Evolutionary conservation across 2,113 vertebrate species (phyloP), one percentile per base, ranked within the genome.

Genomic region (Myxocyprinus asiaticus): DNA sequence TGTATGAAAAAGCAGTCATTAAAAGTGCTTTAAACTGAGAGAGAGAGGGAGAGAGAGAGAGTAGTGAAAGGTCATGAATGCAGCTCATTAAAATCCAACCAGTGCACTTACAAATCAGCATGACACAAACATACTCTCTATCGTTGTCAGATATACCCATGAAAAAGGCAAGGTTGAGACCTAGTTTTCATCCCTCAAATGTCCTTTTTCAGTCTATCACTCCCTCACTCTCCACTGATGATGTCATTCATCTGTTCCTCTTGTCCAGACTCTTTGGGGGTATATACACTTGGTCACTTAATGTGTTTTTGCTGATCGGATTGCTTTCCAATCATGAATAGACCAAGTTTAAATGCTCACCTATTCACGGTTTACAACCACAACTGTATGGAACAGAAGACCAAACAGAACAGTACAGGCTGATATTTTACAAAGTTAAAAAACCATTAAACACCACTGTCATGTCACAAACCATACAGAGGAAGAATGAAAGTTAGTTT

Each of bases 81-180:
- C 90, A 90, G 89, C 92, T 93, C 90, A 92, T 93, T 93, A 93
- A 93, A 92, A 92, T 91, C 91, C 22, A 33, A 86, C 86, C 83
- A 81, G 87, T 15, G 85, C 82, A 82, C 87, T 33, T 91, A 93
- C 89, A 90, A 90, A 91, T 88, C 87, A 86, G 87, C 79, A 50
- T 14, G 7, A 72, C 17, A 44, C 22, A 64, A n/a, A 70, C 56
- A 68, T 56, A 14, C 51, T 14, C 7, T 5, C 17, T 22, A 33
- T 33, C 70, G 59, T 44, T 47, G 47, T 73, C 55, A 59, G 43
- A 77, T 69, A 12, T 22, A 56, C 51, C 10, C 17, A 22, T 58
- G 43, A 10, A 71, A 22, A 59, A 51, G 55, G 45, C 10, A 61
- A 55, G 22, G 22, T 17, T 17, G 45, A 69, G 9, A 68, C 14